Evolutionary conservation across 1,140 invertebrate species (phyloP), one percentile per base, ranked within the genome.

Genomic region (Drosophila varians): DNA sequence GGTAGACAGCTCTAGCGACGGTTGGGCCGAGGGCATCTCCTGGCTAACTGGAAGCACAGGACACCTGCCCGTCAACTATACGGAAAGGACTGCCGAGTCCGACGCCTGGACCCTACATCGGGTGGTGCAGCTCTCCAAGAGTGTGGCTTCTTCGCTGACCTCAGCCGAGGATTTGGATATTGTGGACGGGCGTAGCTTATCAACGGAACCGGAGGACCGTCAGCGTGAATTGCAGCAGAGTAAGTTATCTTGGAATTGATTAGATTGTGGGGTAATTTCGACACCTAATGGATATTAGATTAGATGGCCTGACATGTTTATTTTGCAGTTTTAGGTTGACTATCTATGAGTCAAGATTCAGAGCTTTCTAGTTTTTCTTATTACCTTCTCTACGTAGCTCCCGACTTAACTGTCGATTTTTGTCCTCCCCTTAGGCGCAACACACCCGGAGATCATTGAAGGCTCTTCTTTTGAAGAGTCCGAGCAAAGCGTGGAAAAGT

Each of bases 21-120:
- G 96, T 28, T 98, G 97, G 97, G 95, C 96, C 1, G 94, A 95
- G 86, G 97, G 96, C 18, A 95, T 94, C 19, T 97, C 96, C 0
- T 98, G 96, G 96, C 91, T 97, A 14, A 97, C 96, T 7, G 97
- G 96, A 21, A 93, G 93, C 52, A 93, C 93, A 12, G 97, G 97
- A 0, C 94, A 94, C 79, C 92, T 98, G 70, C 97, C 97, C 0
- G 94, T 94, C 42, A 95, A 96, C 79, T 97, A 96, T 69, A 96
- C 96, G 0, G 94, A 95, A 87, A 93, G 95, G 31, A 96, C 96
- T 0, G 95, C 96, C 0, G 96, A 98, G 86, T 97, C 96, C 1
- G 96, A 97, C 92, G 95, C 96, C 1, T 98, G 97, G 97, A 97
- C 96, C 3, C 87, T 97, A 25, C 97, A 98, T 82, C 94, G 94